phyloP scores from a whole-genome alignment of 2,113 vertebrate genomes.

The Apeltes quadracus region DNA sequence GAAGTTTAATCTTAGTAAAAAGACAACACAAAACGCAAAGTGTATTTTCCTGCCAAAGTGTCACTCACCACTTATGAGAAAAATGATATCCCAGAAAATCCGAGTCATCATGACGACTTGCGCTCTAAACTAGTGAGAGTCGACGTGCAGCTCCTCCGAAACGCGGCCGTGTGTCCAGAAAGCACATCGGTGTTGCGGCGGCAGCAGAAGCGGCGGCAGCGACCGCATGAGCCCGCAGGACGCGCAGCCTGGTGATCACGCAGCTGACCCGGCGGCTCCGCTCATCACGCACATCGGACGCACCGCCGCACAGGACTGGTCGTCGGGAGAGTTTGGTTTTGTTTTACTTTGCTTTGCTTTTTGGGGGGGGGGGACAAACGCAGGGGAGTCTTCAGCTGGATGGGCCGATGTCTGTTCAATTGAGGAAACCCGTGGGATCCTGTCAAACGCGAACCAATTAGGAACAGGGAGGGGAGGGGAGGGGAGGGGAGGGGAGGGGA shows the following conservation, averaged over 20 bases:
- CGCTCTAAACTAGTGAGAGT: conserved; percentile 4
- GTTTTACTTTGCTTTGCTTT: not conserved
- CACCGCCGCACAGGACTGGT: too few relatives aligned
- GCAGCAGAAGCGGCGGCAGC: conserved; percentile 7
- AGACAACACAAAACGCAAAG: not conserved
- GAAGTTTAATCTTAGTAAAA: not conserved
- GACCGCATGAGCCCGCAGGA: conserved; percentile 6
- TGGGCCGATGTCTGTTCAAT: conserved; percentile 49
- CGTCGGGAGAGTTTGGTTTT: not conserved
- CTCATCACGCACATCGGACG: conserved; percentile 20
- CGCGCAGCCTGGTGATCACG: conserved; percentile 31
- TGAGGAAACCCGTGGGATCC: conserved; percentile 70
- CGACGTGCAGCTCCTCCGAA: conserved; percentile 30
- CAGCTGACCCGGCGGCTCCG: conserved; percentile 1
- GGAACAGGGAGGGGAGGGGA: conserved; percentile 23
- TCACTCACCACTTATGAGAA: conserved; percentile 80
- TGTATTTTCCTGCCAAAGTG: not conserved
- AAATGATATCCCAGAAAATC: conserved; percentile 79
- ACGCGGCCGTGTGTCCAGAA: conserved; percentile 34
- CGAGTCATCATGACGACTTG: conserved; percentile 72
- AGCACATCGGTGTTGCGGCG: conserved; percentile 33
- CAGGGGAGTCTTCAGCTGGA: conserved; percentile 6
- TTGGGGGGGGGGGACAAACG: not conserved
- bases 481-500: conserved; percentile 5
- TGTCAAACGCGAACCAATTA: conserved; percentile 69